Base-by-base conservation (phyloP, 2,113 vertebrate genomes). In the Chrysemys picta region DNA sequence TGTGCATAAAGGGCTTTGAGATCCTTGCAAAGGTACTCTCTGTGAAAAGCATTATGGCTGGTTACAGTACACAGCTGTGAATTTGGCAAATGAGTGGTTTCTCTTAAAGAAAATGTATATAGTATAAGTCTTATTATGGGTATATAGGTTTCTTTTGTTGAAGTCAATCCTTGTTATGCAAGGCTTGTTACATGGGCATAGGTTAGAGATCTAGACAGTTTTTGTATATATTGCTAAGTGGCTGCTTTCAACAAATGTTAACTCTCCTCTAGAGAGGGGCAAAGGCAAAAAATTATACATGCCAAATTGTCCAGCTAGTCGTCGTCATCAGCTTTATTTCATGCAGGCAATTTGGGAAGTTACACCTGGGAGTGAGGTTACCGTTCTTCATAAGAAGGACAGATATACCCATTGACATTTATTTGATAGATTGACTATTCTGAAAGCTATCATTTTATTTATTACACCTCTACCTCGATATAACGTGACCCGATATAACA, bases 221-320 rank as follows among this genome's bases (percentile, higher is more conserved):
- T 24, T 42, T 75, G 72, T 75, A 45, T 75, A 75, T 75, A 10
- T 42, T 38, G 56, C 91, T 93, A 81, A 80, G 29, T 49, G 88
- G 89, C 75, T 84, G 90, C 84, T 88, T 90, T 93, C 90, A 94
- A 93, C 78, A 85, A 56, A 91, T 86, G 50, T 89, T 92, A 89
- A 88, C 79, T 65, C 86, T 85, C 83, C 85, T 94, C 65, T 50
- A 31, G 35, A 80, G 8, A 80, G 84, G 82, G 87, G 82, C 21
- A 88, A 38, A 76, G 42, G 25, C 78, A 87, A 87, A 94, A 94
- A 89, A 91, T 88, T 93, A 76, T 82, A 86, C n/a, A 72, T 42
- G n/a, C 17, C 4, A 24, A 72, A 17, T 22, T 42, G n/a, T 21
- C 38, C 38, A 75, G 69, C 69, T 72, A 72, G 19, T 72, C 19